These are phyloP conservation scores for Drosophila sucinea DNA, from an alignment of 1,140 invertebrate species.

Conservation along the genomic window DNA sequence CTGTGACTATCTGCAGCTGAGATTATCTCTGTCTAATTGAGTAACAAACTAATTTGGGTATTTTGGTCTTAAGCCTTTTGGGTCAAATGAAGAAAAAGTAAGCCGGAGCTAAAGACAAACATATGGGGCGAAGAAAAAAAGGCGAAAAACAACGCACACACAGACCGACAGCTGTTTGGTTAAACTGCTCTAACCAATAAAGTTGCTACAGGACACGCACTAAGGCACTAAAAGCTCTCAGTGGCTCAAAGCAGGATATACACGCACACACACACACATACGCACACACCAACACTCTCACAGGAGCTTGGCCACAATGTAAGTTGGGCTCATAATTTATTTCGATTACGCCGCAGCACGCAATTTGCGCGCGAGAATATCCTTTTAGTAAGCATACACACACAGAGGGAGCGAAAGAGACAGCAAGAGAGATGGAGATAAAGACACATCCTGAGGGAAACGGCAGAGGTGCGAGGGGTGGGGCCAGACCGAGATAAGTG, in stretches of 20 bases:
- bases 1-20: background rate
- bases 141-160: background rate
- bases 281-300: background rate
- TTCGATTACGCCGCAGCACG: slow-evolving; percentile 78
- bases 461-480: background rate
- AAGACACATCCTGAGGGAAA: slow-evolving; percentile 9
- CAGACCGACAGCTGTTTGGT: background rate
- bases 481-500: slow-evolving; percentile 54
- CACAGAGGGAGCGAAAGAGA: slow-evolving; percentile 48
- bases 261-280: slow-evolving; percentile 15
- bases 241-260: slow-evolving; percentile 57
- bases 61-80: slow-evolving; percentile 38
- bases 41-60: slow-evolving; percentile 56
- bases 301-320: slow-evolving; percentile 44
- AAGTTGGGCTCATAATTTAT: slow-evolving; percentile 79
- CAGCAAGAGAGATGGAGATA: slow-evolving; percentile 2
- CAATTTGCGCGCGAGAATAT: slow-evolving; percentile 72
- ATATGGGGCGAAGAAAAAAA: slow-evolving; percentile 15
- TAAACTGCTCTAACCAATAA: slow-evolving; percentile 38
- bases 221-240: slow-evolving; percentile 61
- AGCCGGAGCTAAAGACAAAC: slow-evolving; percentile 26
- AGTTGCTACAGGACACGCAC: slow-evolving; percentile 32
- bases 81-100: slow-evolving; percentile 31
- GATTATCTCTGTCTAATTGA: slow-evolving; percentile 63
- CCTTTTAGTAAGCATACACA: slow-evolving; percentile 48